Percentiles rank a stretch among this genome's conserved stretches.
phyloP scores from a whole-genome alignment of 2,888 invertebrate species.

The Cecidostiba fungosa region DNA sequence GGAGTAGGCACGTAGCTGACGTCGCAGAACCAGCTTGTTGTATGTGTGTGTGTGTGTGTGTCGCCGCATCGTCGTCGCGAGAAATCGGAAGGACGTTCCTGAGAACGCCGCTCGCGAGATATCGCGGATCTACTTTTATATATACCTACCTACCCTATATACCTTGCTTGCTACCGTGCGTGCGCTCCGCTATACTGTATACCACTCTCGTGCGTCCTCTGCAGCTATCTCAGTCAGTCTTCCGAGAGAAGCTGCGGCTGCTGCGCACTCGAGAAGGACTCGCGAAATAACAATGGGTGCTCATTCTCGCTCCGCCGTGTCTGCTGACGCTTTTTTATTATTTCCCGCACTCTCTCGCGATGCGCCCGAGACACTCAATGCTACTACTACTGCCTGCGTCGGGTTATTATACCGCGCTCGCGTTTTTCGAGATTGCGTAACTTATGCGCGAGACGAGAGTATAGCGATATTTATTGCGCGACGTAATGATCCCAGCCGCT shows the following conservation, averaged over 20 bases:
- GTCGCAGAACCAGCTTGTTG: slow-evolving; percentile 16
- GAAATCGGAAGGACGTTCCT: slow-evolving; percentile 54
- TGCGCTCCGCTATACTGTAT: too few species aligned
- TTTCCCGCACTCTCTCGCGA: slow-evolving; percentile 39
- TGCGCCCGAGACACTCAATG: neutral
- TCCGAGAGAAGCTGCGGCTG: neutral
- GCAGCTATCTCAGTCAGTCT: neutral
- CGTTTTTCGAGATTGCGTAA: slow-evolving; percentile 37
- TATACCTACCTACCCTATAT: neutral
- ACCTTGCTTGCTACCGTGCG: neutral
- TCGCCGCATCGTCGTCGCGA: slow-evolving; percentile 16
- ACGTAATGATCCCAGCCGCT: neutral
- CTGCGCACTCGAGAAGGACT: neutral
- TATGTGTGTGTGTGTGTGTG: too few species aligned
- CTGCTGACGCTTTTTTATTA: slow-evolving; percentile 41
- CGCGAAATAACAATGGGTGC: slow-evolving; percentile 57
- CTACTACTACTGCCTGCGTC: neutral
- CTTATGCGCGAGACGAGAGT: neutral
- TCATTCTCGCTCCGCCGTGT: slow-evolving; percentile 13
- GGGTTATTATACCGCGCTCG: neutral
- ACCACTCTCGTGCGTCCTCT: neutral
- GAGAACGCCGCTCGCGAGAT: slow-evolving; percentile 49
- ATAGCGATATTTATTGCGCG: slow-evolving; percentile 28
- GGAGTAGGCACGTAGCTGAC: slow-evolving; percentile 54
- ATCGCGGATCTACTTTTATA: slow-evolving; percentile 47